Percentiles rank a stretch among this genome's conserved stretches.
phyloP scores from a whole-genome alignment of 1,140 invertebrate genomes.

The Hycleus phaleratus region DNA sequence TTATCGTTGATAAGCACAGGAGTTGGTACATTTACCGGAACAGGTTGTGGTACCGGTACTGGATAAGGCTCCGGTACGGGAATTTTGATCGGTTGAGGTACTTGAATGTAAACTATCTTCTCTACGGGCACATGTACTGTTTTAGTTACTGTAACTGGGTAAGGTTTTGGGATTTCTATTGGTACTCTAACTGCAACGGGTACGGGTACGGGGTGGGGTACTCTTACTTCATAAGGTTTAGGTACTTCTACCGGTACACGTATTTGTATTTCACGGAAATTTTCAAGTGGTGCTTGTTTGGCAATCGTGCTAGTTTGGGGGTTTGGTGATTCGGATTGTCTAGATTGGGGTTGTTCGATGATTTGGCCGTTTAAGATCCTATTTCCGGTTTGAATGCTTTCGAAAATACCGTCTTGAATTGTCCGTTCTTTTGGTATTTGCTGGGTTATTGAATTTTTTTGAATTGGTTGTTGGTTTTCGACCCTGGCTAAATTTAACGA shows the following conservation, averaged over 20 bases:
- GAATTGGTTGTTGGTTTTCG: no score
- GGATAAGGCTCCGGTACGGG: slow-evolving; percentile 15
- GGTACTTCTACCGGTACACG: slow-evolving; percentile 29
- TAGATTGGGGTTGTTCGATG: no score
- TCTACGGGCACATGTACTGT: slow-evolving; percentile 26
- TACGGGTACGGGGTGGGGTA: slow-evolving; percentile 30
- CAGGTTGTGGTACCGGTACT: slow-evolving; percentile 15
- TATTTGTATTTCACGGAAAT: slow-evolving; percentile 4
- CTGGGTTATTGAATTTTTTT: no score
- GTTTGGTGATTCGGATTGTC: no score
- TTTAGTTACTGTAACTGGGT: slow-evolving; percentile 22
- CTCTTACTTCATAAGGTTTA: slow-evolving; percentile 31
- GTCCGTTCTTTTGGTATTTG: no score
- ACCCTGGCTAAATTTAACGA: no score
- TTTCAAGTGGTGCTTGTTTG: neutral
- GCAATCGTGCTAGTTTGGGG: no score
- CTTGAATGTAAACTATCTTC: slow-evolving; percentile 24
- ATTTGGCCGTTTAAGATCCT: no score
- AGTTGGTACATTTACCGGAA: slow-evolving; percentile 19
- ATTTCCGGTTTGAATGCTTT: no score
- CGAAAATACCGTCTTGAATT: no score
- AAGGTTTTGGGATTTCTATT: slow-evolving; percentile 22
- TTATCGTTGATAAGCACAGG: slow-evolving; percentile 18
- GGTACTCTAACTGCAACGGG: slow-evolving; percentile 23
- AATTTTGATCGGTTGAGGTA: slow-evolving; percentile 18